Percentiles rank a stretch among this genome's conserved stretches.
These are phyloP conservation scores for Astreopora myriophthalma DNA, from an alignment of 64 coral and sea anemone species.

Conservation along the genomic window DNA sequence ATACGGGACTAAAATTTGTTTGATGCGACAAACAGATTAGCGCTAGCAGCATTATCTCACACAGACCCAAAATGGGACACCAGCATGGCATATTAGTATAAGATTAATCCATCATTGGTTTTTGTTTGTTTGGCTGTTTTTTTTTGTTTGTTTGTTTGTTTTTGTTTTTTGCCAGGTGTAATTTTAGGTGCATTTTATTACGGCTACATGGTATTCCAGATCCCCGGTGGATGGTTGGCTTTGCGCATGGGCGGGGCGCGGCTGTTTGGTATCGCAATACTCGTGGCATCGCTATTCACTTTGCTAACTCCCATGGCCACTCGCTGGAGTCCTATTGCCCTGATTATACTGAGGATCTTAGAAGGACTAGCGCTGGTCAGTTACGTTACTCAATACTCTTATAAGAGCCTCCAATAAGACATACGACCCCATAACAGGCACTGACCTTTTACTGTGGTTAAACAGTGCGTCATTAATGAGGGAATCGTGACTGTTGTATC, in stretches of 20 bases:
- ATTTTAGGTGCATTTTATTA: conserved; percentile 89
- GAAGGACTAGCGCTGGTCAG: conserved; percentile 85
- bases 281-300: conserved; percentile 64
- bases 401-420: too few species aligned
- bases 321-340: conserved; percentile 55
- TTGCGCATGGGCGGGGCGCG: conserved; percentile 73
- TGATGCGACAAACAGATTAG: too few species aligned
- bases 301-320: conserved; percentile 73
- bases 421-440: background rate
- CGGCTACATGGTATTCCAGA: conserved; percentile 96
- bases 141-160: too few species aligned
- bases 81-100: too few species aligned
- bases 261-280: conserved; percentile 75
- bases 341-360: conserved; percentile 75
- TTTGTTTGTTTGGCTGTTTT: too few species aligned
- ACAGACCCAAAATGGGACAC: too few species aligned
- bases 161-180: too few species aligned
- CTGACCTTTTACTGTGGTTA: too few species aligned
- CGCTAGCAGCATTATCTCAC: too few species aligned
- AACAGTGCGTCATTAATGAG: too few species aligned
- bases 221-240: conserved; percentile 78
- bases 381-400: background rate
- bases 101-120: too few species aligned
- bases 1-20: background rate
- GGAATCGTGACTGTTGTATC: too few species aligned